Evolutionary conservation across 2,113 vertebrate species (phyloP).

Genomic region (Fregata magnificens): DNA sequence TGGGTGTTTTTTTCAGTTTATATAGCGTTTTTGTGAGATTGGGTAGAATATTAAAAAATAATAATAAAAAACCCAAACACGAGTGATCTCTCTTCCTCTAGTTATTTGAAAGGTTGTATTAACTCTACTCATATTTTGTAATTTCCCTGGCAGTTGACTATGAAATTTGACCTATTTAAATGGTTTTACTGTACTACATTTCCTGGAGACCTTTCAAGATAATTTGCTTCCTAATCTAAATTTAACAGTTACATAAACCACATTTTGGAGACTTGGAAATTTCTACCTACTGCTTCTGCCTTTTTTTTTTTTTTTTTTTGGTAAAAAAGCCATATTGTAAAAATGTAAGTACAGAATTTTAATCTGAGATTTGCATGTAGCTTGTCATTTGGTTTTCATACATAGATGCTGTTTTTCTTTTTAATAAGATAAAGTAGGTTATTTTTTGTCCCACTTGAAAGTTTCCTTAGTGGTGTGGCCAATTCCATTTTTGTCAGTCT

Average conservation of each 20-base stretch:
- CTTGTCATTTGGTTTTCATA: not conserved
- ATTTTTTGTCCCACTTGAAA: conserved; percentile 11
- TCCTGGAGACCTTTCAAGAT: conserved; percentile 68
- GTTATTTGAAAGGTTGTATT: conserved; percentile 53
- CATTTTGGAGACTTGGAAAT: conserved; percentile 54
- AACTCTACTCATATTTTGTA: conserved; percentile 27
- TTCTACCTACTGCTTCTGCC: conserved; percentile 28
- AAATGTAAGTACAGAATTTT: not conserved
- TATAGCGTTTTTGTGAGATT: conserved; percentile 16
- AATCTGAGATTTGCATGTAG: not conserved
- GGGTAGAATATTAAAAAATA: conserved; percentile 37
- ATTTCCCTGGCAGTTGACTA: conserved; percentile 60
- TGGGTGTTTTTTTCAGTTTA: not conserved
- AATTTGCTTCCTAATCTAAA: conserved; percentile 69
- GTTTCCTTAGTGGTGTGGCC: not conserved
- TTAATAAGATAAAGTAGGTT: not conserved
- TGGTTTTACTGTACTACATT: conserved; percentile 64
- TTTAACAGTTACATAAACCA: conserved; percentile 69
- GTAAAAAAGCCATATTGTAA: not conserved
- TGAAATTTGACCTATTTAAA: conserved; percentile 69
- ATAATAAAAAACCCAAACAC: conserved; percentile 28
- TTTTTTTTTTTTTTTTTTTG: not conserved
- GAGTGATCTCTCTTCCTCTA: conserved; percentile 1
- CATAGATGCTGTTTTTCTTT: not conserved
- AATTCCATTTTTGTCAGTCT: not conserved